phyloP scores from a whole-genome alignment of 2,113 vertebrate species.

The Corythornis madagascariensis region DNA sequence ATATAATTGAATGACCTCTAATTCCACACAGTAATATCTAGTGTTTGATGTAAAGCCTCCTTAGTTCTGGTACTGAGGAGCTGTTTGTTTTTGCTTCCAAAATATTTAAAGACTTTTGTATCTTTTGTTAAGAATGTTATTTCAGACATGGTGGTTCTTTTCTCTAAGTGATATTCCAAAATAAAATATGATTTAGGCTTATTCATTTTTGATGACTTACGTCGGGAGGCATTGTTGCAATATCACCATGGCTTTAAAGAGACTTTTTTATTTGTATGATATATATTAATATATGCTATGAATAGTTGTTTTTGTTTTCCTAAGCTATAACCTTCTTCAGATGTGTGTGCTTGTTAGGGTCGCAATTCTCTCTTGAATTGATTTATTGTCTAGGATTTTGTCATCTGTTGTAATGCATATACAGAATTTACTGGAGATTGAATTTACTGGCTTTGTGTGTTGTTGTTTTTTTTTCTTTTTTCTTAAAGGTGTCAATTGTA shows the following conservation, averaged over 20 bases:
- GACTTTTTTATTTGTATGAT: not conserved
- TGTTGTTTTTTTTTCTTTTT: not conserved
- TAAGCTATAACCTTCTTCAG: not conserved
- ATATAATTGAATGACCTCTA: not conserved
- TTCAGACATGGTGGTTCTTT: not conserved
- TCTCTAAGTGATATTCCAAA: not conserved
- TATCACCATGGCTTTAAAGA: not conserved
- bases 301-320: not conserved
- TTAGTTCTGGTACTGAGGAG: not conserved
- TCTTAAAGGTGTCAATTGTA: not conserved
- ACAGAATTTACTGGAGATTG: not conserved
- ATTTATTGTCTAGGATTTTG: not conserved
- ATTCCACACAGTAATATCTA: not conserved
- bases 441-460: not conserved
- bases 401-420: not conserved
- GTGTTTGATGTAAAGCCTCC: conserved; percentile 15
- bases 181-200: not conserved
- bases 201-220: not conserved
- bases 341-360: not conserved
- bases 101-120: not conserved
- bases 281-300: not conserved
- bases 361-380: not conserved
- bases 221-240: not conserved
- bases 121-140: not conserved
- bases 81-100: conserved; percentile 22